Base-by-base conservation (phyloP, 1,140 invertebrate species). In the Meteorus sp. region DNA sequence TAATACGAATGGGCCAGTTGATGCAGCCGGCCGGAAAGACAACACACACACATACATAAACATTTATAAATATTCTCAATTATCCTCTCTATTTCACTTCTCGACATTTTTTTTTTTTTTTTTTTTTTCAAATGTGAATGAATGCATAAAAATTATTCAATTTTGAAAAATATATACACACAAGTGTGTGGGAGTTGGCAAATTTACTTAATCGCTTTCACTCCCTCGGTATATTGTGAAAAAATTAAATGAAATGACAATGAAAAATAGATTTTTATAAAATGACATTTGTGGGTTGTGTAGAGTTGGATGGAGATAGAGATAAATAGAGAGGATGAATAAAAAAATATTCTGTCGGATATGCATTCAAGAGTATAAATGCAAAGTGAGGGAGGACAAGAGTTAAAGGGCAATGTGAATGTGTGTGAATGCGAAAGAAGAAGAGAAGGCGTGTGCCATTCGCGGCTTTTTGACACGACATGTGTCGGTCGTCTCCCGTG, bases 401-500 rank as follows among this genome's bases (percentile, higher is more conserved):
- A 19, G 27, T n/a, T 39, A 29, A 43, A 3, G 9, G 22, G 15
- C 9, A 29, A 20, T 8, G 27, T 11, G 51, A 58, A 20, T 48
- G 20, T 1, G 17, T 15, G 25, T 0, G 23, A 3, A 1, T 33
- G 11, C n/a, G 15, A 43, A n/a, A 48, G 47, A 56, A 15, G 25
- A 50, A 23, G 57, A 48, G 23, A 17, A 25, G 37, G 45, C 31
- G 57, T 15, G 27, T 20, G 50, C 50, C 31, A 20, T 33, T n/a
- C n/a, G n/a, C n/a, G 33, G 51, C 22, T 60, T 71, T 68, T 71
- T 71, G 70, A 70, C 70, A 66, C 69, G 69, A 71, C 70, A 72
- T 66, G 69, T 72, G 71, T 73, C 71, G 69, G 68, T 71, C 66
- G 69, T 73, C 69, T 73, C 60, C 60, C 59, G 56, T 67, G 72